Percentiles rank a stretch among this genome's conserved stretches.
Conservation (phyloP, 2,113 vertebrate genomes). For the Sylvia atricapilla region DNA sequence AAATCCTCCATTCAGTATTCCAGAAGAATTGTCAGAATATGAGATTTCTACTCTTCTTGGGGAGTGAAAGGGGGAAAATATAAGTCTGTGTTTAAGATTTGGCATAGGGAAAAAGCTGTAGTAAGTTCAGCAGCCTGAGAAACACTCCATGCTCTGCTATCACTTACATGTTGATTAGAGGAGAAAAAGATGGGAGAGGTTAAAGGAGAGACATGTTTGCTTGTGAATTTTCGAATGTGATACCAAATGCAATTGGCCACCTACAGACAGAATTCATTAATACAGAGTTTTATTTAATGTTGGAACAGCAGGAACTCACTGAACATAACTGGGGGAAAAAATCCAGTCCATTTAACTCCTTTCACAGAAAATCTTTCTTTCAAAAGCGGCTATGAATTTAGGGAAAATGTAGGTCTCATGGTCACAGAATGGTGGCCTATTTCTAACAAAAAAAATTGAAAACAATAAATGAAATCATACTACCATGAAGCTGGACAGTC, state of each 20-base stretch:
- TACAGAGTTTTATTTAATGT: conserved; percentile 25
- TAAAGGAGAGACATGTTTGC: not conserved
- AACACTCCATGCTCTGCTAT: not conserved
- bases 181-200: not conserved
- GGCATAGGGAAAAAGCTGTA: not conserved
- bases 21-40: not conserved
- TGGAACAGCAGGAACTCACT: conserved; percentile 5
- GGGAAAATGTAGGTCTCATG: not conserved
- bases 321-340: not conserved
- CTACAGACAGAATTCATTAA: conserved; percentile 18
- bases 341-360: not conserved
- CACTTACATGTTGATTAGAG: not conserved
- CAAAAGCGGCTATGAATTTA: not conserved
- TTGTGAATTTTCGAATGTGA: not conserved
- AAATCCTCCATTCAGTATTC: not conserved
- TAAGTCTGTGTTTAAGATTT: not conserved
- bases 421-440: not conserved
- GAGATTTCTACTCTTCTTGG: not conserved
- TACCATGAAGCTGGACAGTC: not conserved
- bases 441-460: not conserved
- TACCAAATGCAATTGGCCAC: not conserved
- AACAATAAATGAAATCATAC: not conserved
- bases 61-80: not conserved
- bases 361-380: not conserved
- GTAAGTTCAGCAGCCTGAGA: not conserved